phyloP scores from a whole-genome alignment of 2,797 vertebrate genomes.

The Pelodytes ibericus region DNA sequence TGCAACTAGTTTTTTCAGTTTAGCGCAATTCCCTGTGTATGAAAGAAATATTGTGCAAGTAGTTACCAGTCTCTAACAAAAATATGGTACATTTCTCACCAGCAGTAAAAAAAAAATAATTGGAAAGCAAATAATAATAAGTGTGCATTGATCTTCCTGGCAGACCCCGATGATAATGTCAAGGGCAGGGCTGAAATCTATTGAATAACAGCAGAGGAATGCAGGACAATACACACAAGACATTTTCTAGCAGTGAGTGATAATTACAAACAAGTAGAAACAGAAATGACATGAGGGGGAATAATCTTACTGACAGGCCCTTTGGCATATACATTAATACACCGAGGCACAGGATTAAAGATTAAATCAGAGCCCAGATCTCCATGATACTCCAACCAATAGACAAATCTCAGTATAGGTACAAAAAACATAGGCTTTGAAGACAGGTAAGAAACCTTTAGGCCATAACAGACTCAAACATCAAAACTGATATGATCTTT shows the following conservation, averaged over 20 bases:
- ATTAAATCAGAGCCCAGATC: no score
- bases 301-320: conserved; percentile 34
- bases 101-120: background rate
- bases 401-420: no score
- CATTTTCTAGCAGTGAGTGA: conserved; percentile 2
- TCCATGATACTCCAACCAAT: no score
- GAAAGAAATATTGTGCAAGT: no score
- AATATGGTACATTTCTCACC: no score
- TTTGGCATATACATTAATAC: conserved; percentile 9
- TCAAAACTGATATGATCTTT: no score
- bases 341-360: conserved; percentile 1
- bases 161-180: background rate
- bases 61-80: no score
- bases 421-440: no score
- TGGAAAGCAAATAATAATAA: background rate
- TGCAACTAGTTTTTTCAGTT: no score
- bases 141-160: background rate
- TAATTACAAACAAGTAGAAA: conserved; percentile 43
- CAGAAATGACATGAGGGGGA: conserved; percentile 15
- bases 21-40: no score
- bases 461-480: no score
- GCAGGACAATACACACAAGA: background rate
- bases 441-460: no score
- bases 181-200: background rate
- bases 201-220: conserved; percentile 30